These are phyloP conservation scores for Cynaeus angustus DNA, from an alignment of 2,888 invertebrate genomes.

Conservation along the genomic window DNA sequence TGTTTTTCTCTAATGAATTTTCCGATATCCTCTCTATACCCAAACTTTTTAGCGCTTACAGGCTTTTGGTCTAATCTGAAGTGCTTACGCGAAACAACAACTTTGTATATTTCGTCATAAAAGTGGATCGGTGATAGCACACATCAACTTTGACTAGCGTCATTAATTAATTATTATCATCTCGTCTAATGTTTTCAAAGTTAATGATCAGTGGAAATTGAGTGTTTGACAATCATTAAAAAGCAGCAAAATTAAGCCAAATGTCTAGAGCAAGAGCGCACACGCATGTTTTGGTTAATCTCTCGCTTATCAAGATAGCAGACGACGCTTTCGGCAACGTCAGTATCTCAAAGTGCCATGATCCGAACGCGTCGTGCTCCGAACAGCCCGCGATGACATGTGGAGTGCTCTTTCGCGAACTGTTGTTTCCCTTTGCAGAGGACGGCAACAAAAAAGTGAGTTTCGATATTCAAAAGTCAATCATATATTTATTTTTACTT, in stretches of 20 bases:
- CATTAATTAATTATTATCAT: slow-evolving; percentile 13
- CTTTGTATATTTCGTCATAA: slow-evolving; percentile 18
- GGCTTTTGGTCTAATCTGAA: slow-evolving; percentile 15
- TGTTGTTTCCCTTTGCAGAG: slow-evolving; percentile 59
- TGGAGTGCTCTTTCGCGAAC: slow-evolving; percentile 64
- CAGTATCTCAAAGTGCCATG: slow-evolving; percentile 58
- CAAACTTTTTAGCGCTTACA: slow-evolving; percentile 26
- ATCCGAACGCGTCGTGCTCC: slow-evolving; percentile 54
- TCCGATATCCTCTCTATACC: slow-evolving; percentile 8
- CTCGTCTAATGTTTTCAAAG: not conserved
- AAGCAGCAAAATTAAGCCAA: not conserved
- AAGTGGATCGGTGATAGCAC: slow-evolving; percentile 7
- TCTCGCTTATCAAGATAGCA: slow-evolving; percentile 52
- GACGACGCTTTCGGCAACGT: slow-evolving; percentile 51
- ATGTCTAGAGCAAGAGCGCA: slow-evolving; percentile 21
- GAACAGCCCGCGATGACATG: slow-evolving; percentile 63
- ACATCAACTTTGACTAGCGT: not conserved
- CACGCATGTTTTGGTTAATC: slow-evolving; percentile 52
- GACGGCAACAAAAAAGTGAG: slow-evolving; percentile 61
- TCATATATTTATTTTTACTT: not conserved
- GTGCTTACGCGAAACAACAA: slow-evolving; percentile 23
- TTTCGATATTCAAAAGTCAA: not conserved
- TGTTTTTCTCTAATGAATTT: slow-evolving; percentile 14
- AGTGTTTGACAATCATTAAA: slow-evolving; percentile 5
- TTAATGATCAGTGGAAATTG: not conserved